These are phyloP conservation scores for Zoanthus sociatus DNA, from an alignment of 92 coral and sea anemone species.

Conservation along the genomic window DNA sequence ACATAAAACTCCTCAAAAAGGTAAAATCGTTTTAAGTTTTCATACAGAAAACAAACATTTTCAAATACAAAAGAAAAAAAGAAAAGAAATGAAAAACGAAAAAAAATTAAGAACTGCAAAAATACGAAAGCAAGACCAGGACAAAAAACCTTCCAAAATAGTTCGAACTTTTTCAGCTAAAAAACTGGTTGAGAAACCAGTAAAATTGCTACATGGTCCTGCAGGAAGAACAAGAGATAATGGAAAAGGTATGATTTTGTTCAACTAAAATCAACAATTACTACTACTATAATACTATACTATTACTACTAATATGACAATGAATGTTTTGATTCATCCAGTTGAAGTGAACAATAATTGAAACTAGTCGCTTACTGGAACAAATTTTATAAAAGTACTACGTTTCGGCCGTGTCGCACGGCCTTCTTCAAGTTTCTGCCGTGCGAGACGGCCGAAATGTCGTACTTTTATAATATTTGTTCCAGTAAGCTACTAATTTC, in stretches of 20 bases:
- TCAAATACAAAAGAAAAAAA: background rate
- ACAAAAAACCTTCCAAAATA: background rate
- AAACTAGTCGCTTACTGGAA: too few relatives aligned
- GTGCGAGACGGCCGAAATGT: too few relatives aligned
- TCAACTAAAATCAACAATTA: background rate
- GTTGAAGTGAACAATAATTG: too few relatives aligned
- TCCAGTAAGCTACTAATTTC: too few relatives aligned
- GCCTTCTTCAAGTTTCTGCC: too few relatives aligned
- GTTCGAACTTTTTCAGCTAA: background rate
- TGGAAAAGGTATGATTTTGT: background rate
- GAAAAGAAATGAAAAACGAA: background rate
- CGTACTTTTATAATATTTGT: too few relatives aligned
- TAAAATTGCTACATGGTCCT: background rate
- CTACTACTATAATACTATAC: too few relatives aligned
- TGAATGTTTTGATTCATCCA: background rate
- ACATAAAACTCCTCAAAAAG: background rate
- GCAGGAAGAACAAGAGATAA: background rate
- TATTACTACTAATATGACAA: too few relatives aligned
- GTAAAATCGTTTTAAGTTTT: background rate
- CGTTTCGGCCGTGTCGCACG: too few relatives aligned
- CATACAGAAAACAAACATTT: background rate
- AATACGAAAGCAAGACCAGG: background rate
- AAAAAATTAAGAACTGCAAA: background rate
- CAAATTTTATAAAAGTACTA: too few relatives aligned
- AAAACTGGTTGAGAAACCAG: conserved; percentile 12